Evolutionary conservation across 2,888 invertebrate species (phyloP).

Genomic region (Muschampia plurimacula): DNA sequence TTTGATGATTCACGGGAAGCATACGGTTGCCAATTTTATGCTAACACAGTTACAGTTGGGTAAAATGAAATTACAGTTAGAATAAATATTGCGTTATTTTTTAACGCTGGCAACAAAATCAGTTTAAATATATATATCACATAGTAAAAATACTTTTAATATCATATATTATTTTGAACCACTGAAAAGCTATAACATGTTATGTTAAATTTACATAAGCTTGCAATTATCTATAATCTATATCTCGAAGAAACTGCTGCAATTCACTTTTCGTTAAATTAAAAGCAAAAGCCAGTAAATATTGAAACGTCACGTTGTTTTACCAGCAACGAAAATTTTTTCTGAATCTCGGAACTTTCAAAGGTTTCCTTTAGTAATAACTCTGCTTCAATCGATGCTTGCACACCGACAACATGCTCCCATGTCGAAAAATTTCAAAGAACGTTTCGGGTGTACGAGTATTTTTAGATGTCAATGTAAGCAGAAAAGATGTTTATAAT

Average conservation of each 20-base stretch:
- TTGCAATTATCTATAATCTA: neutral
- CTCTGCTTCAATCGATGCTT: neutral
- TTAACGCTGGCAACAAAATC: neutral
- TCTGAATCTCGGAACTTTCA: neutral
- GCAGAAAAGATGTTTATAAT: neutral
- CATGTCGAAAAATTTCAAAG: neutral
- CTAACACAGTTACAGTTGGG: conserved; percentile 7
- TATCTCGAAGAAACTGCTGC: neutral
- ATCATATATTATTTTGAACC: too few species aligned
- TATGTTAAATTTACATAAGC: too few species aligned
- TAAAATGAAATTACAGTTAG: neutral
- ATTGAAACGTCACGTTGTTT: neutral
- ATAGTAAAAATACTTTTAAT: neutral
- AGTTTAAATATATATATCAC: neutral
- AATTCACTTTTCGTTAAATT: neutral
- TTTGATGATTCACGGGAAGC: conserved; percentile 33
- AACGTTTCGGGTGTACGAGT: neutral
- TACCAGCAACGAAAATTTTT: neutral
- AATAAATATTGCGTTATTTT: neutral
- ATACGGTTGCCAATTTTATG: conserved; percentile 5
- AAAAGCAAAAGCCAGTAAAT: neutral
- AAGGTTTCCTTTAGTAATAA: neutral
- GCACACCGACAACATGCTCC: neutral
- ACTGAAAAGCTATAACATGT: too few species aligned
- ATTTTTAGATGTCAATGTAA: conserved; percentile 3